Base-by-base conservation (phyloP, 1,140 invertebrate genomes). In the Bombus consobrinus region DNA sequence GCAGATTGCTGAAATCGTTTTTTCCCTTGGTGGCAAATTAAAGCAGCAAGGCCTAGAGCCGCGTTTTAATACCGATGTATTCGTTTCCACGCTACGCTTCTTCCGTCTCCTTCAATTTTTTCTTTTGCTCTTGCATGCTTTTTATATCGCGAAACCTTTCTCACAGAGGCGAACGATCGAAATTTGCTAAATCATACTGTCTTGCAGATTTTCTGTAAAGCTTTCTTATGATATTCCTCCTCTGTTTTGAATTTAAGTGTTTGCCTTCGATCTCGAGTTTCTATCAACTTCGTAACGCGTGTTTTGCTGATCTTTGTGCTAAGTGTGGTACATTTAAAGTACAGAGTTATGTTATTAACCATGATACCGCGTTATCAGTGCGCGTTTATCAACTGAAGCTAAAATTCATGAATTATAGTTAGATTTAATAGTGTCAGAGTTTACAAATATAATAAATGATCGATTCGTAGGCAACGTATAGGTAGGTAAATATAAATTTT, bases 201-300 rank as follows among this genome's bases (percentile, higher is more conserved):
- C 69, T 72, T 72, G 69, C 69, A 72, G 69, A 41, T 72, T 72
- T n/a, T 28, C 69, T 72, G 37, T 6, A 41, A 72, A 41, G 37
- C 22, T 73, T 32, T n/a, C 71, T 73, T 32, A 15, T 18, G 41
- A 43, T 43, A 15, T 73, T 43, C 15, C 15, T 43, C 15, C n/a
- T 6, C 28, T 22, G 39, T 32, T n/a, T 73, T 69, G 66, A 37
- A 37, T 37, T 4, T n/a, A n/a, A 73, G 39, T 73, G 41, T 73
- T 73, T 73, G 41, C n/a, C 4, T n/a, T 73, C 18, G 22, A 73
- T 73, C 71, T n/a, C 71, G 15, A 28, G 13, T 32, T n/a, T 47
- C 71, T 13, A 43, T 73, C 41, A 15, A 43, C n/a, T 18, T 22
- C 15, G 28, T 8, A 15, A 43, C n/a, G 25, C 69, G 28, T 43